A percentile compares a stretch with the other conserved stretches of the same genome.
These are phyloP conservation scores for Myotis pilosus DNA, from an alignment of 2,797 vertebrate genomes.

Conservation along the genomic window DNA sequence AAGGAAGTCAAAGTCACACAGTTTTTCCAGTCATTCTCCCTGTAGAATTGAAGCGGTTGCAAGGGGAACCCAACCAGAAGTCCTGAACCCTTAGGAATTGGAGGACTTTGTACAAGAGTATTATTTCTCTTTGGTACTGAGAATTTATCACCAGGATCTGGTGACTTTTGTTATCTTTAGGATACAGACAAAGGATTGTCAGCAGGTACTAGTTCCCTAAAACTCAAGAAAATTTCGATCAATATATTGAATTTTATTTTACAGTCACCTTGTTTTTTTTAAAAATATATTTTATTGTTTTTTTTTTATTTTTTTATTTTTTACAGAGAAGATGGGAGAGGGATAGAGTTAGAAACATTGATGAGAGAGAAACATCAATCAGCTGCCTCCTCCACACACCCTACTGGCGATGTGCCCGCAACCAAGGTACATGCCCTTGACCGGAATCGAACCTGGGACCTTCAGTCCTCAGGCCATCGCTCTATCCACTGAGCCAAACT, in stretches of 20 bases:
- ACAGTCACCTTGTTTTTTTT: background rate
- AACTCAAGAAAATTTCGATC: background rate
- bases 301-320: too few relatives aligned
- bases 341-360: too few relatives aligned
- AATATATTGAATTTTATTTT: slow-evolving; percentile 43
- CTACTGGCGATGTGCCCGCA: too few relatives aligned
- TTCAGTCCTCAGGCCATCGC: too few relatives aligned
- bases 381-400: too few relatives aligned
- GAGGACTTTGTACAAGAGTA: background rate
- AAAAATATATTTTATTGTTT: too few relatives aligned
- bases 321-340: too few relatives aligned
- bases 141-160: background rate
- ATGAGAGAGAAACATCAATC: too few relatives aligned
- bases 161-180: background rate
- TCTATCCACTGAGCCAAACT: too few relatives aligned
- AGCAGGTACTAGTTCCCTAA: background rate
- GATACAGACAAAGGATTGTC: background rate
- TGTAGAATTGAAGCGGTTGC: slow-evolving; percentile 11
- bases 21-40: slow-evolving; percentile 5
- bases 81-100: background rate
- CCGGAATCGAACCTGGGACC: too few relatives aligned
- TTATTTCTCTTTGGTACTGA: background rate
- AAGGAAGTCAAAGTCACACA: slow-evolving; percentile 15
- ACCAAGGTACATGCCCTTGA: too few relatives aligned
- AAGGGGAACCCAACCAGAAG: background rate